Conservation (phyloP, 2,113 vertebrate genomes). For the Gobiocypris rarus region DNA sequence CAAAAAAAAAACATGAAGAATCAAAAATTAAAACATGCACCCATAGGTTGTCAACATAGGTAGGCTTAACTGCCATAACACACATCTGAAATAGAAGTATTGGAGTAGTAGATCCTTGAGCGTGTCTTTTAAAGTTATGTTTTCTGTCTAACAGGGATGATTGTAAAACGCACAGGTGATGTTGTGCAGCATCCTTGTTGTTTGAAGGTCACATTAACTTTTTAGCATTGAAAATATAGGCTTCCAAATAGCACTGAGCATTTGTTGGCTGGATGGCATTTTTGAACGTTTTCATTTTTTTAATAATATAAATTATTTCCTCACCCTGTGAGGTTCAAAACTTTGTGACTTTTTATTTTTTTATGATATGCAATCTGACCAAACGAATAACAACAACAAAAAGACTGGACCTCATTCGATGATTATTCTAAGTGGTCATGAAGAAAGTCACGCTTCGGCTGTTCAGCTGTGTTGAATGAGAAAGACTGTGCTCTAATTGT, state of each 20-base stretch:
- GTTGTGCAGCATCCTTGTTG: neutral
- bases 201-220: neutral
- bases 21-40: slow-evolving; percentile 9
- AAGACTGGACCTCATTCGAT: too few species aligned
- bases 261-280: neutral
- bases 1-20: neutral
- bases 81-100: slow-evolving; percentile 22
- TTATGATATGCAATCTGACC: too few species aligned
- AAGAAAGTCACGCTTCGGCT: too few species aligned
- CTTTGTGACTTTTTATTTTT: too few species aligned
- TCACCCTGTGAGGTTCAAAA: neutral
- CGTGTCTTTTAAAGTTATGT: neutral
- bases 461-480: neutral
- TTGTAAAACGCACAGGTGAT: neutral
- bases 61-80: slow-evolving; percentile 1
- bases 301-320: neutral
- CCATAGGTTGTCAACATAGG: slow-evolving; percentile 3
- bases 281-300: neutral
- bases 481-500: neutral
- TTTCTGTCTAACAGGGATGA: neutral
- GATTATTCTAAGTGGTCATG: too few species aligned
- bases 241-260: neutral
- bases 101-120: slow-evolving; percentile 8
- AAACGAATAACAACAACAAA: too few species aligned
- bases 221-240: neutral